A percentile compares a stretch with the other conserved stretches of the same genome.
phyloP scores from a whole-genome alignment of 2,888 invertebrate genomes.

The Drosophila robusta region DNA sequence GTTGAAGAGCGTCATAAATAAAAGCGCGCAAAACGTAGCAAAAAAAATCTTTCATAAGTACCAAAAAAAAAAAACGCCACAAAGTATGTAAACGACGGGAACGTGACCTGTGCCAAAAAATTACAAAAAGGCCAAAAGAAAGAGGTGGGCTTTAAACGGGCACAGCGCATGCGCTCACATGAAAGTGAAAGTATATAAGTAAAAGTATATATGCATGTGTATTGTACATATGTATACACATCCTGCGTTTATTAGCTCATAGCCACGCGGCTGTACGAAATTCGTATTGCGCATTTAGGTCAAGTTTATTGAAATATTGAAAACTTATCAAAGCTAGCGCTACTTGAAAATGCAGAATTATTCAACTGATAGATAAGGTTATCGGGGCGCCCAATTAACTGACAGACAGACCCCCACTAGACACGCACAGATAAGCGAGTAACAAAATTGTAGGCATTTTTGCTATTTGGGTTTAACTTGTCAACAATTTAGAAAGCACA shows the following conservation, averaged over 20 bases:
- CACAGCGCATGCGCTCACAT: slow-evolving; percentile 61
- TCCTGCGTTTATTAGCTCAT: slow-evolving; percentile 14
- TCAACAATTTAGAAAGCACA: slow-evolving; percentile 23
- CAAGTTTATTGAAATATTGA: slow-evolving; percentile 55
- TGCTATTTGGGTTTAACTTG: slow-evolving; percentile 29
- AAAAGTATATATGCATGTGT: slow-evolving; percentile 6
- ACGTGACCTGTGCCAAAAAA: slow-evolving; percentile 37
- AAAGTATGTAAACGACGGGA: slow-evolving; percentile 35
- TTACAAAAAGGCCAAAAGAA: slow-evolving; percentile 12
- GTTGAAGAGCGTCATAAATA: slow-evolving; percentile 4
- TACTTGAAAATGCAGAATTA: slow-evolving; percentile 42
- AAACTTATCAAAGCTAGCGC: slow-evolving; percentile 25
- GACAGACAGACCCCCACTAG: slow-evolving; percentile 68
- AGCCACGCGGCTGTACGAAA: slow-evolving; percentile 15
- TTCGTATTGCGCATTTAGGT: slow-evolving; percentile 73
- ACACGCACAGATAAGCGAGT: slow-evolving; percentile 43
- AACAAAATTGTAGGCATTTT: slow-evolving; percentile 8
- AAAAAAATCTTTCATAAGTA: slow-evolving; percentile 21
- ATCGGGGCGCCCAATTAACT: slow-evolving; percentile 25
- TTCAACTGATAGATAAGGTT: slow-evolving; percentile 58
- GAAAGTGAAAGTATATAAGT: slow-evolving; percentile 70
- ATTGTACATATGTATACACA: slow-evolving; percentile 2
- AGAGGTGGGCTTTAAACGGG: slow-evolving; percentile 6
- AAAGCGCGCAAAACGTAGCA: background rate
- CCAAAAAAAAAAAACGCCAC: slow-evolving; percentile 16